phyloP scores from a whole-genome alignment of 2,113 vertebrate species.

The Syngnathus scovelli region DNA sequence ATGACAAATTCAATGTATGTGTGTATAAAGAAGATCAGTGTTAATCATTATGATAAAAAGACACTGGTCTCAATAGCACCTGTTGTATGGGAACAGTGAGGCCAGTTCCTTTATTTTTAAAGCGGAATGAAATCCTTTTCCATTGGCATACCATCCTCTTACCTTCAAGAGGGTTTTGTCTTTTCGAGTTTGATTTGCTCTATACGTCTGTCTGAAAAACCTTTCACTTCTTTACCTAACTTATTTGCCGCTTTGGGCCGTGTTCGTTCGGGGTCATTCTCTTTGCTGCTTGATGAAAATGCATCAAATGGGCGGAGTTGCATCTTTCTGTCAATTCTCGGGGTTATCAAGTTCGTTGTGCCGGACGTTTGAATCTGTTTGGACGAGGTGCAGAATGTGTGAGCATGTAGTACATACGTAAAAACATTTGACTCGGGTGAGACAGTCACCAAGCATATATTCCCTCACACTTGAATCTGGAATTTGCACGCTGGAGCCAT shows the following conservation, averaged over 20 bases:
- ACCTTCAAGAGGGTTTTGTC: too few species aligned
- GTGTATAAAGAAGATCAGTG: not conserved
- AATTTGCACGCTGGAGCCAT: slow-evolving; percentile 13
- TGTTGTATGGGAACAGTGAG: not conserved
- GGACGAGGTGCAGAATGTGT: not conserved
- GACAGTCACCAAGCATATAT: not conserved
- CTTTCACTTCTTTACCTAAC: not conserved
- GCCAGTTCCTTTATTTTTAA: not conserved
- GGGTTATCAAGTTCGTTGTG: not conserved
- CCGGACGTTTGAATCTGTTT: slow-evolving; percentile 3
- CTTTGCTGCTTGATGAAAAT: not conserved
- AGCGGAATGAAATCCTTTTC: too few species aligned
- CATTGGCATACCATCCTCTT: too few species aligned
- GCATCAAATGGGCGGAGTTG: not conserved
- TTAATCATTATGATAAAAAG: not conserved
- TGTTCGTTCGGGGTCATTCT: not conserved
- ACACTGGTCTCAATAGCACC: not conserved
- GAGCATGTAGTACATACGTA: not conserved
- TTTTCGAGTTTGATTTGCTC: not conserved
- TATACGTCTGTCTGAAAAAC: not conserved
- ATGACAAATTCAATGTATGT: not conserved
- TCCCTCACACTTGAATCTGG: slow-evolving; percentile 2
- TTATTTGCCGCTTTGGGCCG: too few species aligned
- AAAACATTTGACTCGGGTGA: slow-evolving; percentile 1
- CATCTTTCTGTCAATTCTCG: not conserved